These are phyloP conservation scores for Siniperca scherzeri DNA, from an alignment of 2,797 vertebrate genomes.

Conservation along the genomic window DNA sequence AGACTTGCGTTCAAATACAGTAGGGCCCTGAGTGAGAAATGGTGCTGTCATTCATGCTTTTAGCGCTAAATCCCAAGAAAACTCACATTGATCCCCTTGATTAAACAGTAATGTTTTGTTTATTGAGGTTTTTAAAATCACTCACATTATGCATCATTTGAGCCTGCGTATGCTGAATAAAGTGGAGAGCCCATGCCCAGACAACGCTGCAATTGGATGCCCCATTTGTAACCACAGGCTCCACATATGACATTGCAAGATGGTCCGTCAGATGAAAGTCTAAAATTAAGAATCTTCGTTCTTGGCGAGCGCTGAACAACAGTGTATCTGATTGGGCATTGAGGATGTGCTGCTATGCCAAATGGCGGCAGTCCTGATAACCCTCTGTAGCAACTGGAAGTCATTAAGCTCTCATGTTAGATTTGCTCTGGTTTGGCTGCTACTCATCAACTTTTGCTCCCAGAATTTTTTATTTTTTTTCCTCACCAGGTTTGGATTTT, in stretches of 20 bases:
- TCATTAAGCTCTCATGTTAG: constrained; percentile 59
- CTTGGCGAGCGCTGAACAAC: constrained; percentile 23
- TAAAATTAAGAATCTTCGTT: constrained; percentile 37
- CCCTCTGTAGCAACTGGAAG: constrained; percentile 60
- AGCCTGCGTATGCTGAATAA: constrained; percentile 20
- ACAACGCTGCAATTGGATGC: constrained; percentile 43
- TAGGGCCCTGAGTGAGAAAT: constrained; percentile 4
- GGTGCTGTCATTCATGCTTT: constrained; percentile 27
- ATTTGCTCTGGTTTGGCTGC: constrained; percentile 59
- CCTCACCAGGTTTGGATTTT: constrained; percentile 45
- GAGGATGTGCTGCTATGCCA: constrained; percentile 62
- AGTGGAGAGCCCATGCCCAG: constrained; percentile 32
- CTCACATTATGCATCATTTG: constrained; percentile 35
- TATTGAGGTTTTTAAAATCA: constrained; percentile 44
- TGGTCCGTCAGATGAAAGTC: constrained; percentile 44
- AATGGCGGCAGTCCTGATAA: constrained; percentile 61
- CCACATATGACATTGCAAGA: constrained; percentile 42
- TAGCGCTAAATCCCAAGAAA: constrained; percentile 6
- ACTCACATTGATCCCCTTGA: constrained; percentile 30
- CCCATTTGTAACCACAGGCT: constrained; percentile 61
- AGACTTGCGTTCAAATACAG: background rate
- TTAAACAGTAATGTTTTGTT: constrained; percentile 50
- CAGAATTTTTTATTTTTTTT: background rate
- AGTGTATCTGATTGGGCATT: constrained; percentile 51
- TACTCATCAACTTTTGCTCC: constrained; percentile 25